Conservation (phyloP, 1,140 invertebrate species). For the Yoshiicerus persimilis region DNA sequence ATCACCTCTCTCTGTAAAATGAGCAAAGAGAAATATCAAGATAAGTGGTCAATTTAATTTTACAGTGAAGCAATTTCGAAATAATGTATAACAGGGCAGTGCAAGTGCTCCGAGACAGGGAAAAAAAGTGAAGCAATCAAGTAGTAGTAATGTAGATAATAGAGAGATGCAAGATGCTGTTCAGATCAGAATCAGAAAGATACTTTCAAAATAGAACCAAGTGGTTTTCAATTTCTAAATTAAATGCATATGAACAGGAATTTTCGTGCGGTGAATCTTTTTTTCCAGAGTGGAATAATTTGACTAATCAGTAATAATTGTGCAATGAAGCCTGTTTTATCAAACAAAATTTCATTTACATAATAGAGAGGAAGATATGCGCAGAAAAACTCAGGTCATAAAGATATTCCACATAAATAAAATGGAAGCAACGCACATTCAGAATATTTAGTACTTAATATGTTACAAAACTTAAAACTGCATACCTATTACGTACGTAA, state of each 20-base stretch:
- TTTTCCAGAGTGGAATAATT: background rate
- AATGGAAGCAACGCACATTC: background rate
- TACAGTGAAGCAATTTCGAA: background rate
- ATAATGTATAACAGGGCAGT: background rate
- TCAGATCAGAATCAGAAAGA: no score
- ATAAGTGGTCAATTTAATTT: background rate
- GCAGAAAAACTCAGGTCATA: background rate
- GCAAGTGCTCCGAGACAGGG: background rate
- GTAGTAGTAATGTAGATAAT: background rate
- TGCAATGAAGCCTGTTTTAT: background rate
- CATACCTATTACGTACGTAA: background rate
- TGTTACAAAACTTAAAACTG: background rate
- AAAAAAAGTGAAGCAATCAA: background rate
- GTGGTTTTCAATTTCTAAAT: background rate
- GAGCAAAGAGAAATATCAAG: background rate
- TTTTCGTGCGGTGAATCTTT: background rate
- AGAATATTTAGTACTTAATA: background rate
- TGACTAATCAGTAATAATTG: background rate
- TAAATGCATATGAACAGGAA: background rate
- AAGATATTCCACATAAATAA: background rate
- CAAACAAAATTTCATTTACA: background rate
- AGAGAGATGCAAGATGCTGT: background rate
- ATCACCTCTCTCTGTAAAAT: slow-evolving; percentile 45
- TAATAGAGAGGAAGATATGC: no score
- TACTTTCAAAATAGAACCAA: background rate